Evolutionary conservation across 2,113 vertebrate species (phyloP).

Genomic region (Ginglymostoma cirratum): DNA sequence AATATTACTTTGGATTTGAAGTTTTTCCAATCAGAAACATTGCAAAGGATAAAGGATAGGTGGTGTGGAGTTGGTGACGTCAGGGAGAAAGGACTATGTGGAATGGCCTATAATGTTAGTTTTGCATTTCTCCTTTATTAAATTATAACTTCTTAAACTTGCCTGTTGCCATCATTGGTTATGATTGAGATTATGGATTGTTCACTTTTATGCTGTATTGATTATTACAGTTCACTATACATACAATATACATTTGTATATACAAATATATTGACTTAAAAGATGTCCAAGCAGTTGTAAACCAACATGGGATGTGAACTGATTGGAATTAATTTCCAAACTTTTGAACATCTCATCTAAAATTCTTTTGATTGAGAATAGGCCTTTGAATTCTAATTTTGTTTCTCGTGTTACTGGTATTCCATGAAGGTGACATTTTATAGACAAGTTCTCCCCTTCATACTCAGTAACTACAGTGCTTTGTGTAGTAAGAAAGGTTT

Average conservation of each 20-base stretch:
- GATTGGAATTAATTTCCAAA: neutral
- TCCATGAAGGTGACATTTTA: conserved; percentile 25
- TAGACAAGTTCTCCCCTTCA: neutral
- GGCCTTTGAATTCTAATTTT: neutral
- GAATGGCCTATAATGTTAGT: neutral
- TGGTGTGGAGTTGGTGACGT: neutral
- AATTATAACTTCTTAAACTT: neutral
- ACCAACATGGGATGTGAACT: neutral
- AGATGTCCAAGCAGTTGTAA: neutral
- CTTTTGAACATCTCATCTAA: neutral
- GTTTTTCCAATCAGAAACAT: neutral
- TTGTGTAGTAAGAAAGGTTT: neutral
- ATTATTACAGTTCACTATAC: neutral
- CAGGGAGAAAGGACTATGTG: neutral
- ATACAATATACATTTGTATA: neutral
- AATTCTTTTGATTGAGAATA: neutral
- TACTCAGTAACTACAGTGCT: neutral
- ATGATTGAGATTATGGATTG: neutral
- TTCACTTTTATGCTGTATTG: neutral
- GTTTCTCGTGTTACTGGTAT: neutral
- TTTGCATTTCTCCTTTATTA: neutral
- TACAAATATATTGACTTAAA: neutral
- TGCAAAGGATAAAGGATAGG: neutral
- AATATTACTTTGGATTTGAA: neutral
- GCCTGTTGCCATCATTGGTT: neutral